Base-by-base conservation (phyloP, 2,113 vertebrate genomes). In the Thryonomys swinderianus region DNA sequence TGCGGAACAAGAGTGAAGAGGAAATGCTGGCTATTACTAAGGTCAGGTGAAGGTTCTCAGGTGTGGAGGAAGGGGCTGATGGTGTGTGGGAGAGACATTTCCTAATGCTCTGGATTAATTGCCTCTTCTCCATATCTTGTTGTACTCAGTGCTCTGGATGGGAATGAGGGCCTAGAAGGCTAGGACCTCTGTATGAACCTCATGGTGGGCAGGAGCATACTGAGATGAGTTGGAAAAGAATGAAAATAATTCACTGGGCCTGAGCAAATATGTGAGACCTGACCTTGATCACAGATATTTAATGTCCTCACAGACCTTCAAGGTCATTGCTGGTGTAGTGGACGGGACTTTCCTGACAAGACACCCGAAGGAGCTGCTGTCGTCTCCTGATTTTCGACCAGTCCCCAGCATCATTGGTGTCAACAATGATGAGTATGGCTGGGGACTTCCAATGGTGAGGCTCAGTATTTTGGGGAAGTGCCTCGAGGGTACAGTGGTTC, bases 391-490 rank as follows among this genome's bases (percentile, higher is more conserved):
- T 18, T 97, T 99, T 84, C 76, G 97, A 12, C 96, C 97, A 62
- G 95, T 99, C 67, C 98, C 99, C 1, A 98, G 99, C 82, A 97
- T 99, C 93, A 80, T 99, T 73, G 99, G 99, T 40, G 86, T 98
- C 32, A 99, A 98, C 94, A 99, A 98, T 57, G 97, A 99, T 85
- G 99, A 99, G 93, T 99, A 97, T 79, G 98, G 99, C 74, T 99
- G 98, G 98, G 4, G 98, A 13, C 59, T 99, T 4, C 32, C 91
- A 27, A 23, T 0, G 1, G 97, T 98, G 62, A 98, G 94, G 34
- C 11, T 48, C 11, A 14, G 32, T 5, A 57, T 7, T 32, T 64
- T 20, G 45, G 69, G n/a, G 37, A 37, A 7, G 34, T 32, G 17
- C 5, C 85, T 53, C 8, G 57, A 48, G 37, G 57, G 21, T 32